Evolutionary conservation across 2,113 vertebrate genomes (phyloP).

Genomic region (Tychaedon coryphoeus): DNA sequence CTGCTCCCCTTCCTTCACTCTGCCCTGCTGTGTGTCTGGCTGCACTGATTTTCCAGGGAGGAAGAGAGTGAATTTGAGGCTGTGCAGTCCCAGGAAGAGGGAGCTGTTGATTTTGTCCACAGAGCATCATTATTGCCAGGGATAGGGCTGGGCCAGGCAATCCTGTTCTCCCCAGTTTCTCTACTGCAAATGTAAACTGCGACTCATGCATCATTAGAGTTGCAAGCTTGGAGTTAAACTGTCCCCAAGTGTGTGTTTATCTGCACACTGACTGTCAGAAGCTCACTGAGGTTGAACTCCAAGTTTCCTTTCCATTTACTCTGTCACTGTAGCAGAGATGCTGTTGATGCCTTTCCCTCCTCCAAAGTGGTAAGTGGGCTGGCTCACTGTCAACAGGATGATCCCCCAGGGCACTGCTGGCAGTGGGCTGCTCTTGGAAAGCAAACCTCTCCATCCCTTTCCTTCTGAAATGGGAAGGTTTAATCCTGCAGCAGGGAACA

Average conservation of each 20-base stretch:
- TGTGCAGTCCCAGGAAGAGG: not conserved
- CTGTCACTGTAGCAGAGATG: not conserved
- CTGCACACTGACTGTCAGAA: not conserved
- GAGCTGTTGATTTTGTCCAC: not conserved
- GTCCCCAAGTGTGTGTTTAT: not conserved
- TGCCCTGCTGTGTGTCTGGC: not conserved
- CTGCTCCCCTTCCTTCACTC: not conserved
- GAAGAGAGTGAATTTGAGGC: not conserved
- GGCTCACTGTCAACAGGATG: not conserved
- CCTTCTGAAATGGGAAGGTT: not conserved
- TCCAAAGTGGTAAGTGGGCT: not conserved
- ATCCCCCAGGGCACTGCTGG: not conserved
- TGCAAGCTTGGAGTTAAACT: slow-evolving; percentile 9
- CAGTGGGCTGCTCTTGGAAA: not conserved
- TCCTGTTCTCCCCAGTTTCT: not conserved
- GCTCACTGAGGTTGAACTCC: slow-evolving; percentile 25
- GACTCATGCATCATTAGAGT: not conserved
- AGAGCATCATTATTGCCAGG: not conserved
- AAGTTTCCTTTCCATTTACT: slow-evolving; percentile 24
- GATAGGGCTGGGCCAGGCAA: not conserved
- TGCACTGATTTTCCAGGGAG: not conserved
- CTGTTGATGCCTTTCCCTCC: not conserved
- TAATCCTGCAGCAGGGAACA: not conserved
- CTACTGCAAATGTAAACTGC: not conserved
- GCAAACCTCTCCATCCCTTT: not conserved